Conservation (phyloP, 2,113 vertebrate species). For the Talpa occidentalis region DNA sequence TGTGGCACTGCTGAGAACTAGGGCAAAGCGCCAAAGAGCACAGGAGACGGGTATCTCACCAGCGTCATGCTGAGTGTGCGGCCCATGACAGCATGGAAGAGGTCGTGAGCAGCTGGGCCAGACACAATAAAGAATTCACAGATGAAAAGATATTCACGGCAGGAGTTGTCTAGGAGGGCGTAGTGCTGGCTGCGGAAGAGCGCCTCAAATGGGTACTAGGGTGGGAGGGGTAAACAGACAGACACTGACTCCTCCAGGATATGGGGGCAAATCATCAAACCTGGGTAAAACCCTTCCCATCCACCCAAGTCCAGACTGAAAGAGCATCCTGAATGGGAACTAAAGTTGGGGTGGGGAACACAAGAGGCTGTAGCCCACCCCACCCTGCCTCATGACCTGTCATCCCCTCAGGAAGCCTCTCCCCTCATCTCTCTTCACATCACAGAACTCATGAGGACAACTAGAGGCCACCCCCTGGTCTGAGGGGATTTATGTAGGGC, state of each 20-base stretch:
- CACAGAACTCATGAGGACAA: background rate
- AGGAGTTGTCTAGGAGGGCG: constrained; percentile 94
- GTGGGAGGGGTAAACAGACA: background rate
- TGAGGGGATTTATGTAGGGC: background rate
- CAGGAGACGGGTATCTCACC: constrained; percentile 78
- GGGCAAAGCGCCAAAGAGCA: background rate
- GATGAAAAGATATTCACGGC: constrained; percentile 94
- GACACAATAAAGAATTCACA: constrained; percentile 95
- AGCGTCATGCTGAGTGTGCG: constrained; percentile 93
- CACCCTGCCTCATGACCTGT: background rate
- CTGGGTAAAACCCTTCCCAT: background rate
- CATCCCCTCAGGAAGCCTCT: background rate
- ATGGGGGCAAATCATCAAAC: background rate
- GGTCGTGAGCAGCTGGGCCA: constrained; percentile 90
- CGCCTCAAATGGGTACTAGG: constrained; percentile 94
- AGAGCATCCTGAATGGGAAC: background rate
- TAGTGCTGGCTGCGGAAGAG: constrained; percentile 97
- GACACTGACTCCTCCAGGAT: background rate
- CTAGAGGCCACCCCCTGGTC: background rate
- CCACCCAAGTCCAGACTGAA: background rate
- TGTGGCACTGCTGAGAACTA: background rate
- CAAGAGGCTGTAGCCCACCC: background rate
- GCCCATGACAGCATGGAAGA: constrained; percentile 95
- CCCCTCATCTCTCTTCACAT: background rate
- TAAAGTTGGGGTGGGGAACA: background rate